Base-by-base conservation (phyloP, 2,113 vertebrate genomes). In the Tragulus kanchil region DNA sequence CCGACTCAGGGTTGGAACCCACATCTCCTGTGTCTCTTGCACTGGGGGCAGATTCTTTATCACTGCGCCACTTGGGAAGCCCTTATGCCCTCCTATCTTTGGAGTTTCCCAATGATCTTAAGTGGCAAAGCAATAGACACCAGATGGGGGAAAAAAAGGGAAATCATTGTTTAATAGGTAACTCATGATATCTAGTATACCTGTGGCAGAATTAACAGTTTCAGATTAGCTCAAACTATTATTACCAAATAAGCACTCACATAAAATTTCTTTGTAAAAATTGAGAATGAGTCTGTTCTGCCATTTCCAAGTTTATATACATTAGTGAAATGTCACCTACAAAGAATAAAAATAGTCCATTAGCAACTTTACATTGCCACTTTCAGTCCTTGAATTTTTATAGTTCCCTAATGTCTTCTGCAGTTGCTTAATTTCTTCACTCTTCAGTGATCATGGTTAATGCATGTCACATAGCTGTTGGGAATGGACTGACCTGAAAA, bases 401-500 rank as follows among this genome's bases (percentile, higher is more conserved):
- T 59, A 94, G 95, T 96, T 90, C 28, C 79, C 85, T 67, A 86
- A 36, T 95, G 94, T 90, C 92, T 96, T 98, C 59, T 96, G 86
- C 94, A 96, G 82, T 94, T 93, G 75, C 90, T 94, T 88, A 65
- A 89, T 98, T 85, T 73, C 86, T 95, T 97, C 67, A 82, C 48
- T 54, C 79, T 89, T 17, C 0, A 79, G 56, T 83, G 59, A 85
- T 54, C 3, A 2, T 75, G 14, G 96, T 84, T 97, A 98, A 98
- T 93, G 82, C 9, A 12, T 62, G 56, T 73, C 95, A 62, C 84
- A 91, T 62, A 94, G 94, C 83, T 96, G n/a, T 95, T 97, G 97
- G 94, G 93, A 95, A 97, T 79, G 50, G 97, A 98, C 65, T 96
- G 1, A 93, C 93, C 89, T 97, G 93, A 97, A 88, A 71, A 98